Evolutionary conservation across 2,888 invertebrate genomes (phyloP).

Genomic region (Macrophya alboannulata): DNA sequence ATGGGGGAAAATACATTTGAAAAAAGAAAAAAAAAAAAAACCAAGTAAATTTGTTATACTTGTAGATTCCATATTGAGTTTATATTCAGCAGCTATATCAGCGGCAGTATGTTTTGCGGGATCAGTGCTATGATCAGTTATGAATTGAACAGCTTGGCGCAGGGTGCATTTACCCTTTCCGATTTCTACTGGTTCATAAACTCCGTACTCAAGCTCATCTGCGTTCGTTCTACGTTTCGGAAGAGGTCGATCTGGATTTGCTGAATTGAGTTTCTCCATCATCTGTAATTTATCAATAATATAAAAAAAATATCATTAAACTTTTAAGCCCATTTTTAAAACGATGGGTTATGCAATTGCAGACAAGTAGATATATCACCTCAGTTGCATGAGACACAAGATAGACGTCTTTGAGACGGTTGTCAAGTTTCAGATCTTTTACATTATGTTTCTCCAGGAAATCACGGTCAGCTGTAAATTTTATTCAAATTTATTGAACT

Average conservation of each 20-base stretch:
- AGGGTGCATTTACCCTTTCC: conserved; percentile 86
- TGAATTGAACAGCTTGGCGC: conserved; percentile 84
- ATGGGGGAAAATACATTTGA: conserved; percentile 22
- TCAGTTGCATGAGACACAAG: conserved; percentile 85
- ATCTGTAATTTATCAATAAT: conserved; percentile 58
- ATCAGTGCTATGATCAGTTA: conserved; percentile 85
- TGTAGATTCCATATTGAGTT: conserved; percentile 84
- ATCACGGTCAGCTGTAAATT: conserved; percentile 82
- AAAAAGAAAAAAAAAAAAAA: conserved; percentile 47
- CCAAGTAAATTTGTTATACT: conserved; percentile 75
- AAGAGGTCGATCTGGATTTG: conserved; percentile 81
- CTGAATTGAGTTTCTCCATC: conserved; percentile 75
- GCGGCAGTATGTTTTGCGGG: conserved; percentile 82
- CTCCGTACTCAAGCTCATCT: conserved; percentile 85
- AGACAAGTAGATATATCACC: conserved; percentile 62
- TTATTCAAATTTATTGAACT: conserved; percentile 58
- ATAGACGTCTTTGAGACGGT: conserved; percentile 87
- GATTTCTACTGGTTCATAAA: conserved; percentile 84
- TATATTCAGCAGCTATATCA: conserved; percentile 87
- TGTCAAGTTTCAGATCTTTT: conserved; percentile 85
- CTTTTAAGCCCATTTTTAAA: conserved; percentile 55
- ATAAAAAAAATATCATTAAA: conserved; percentile 16
- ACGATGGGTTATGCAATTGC: conserved; percentile 22
- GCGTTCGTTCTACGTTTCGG: conserved; percentile 83
- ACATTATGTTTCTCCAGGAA: conserved; percentile 84